Conservation (phyloP, 2,113 vertebrate species). For the Actinemys pallida region DNA sequence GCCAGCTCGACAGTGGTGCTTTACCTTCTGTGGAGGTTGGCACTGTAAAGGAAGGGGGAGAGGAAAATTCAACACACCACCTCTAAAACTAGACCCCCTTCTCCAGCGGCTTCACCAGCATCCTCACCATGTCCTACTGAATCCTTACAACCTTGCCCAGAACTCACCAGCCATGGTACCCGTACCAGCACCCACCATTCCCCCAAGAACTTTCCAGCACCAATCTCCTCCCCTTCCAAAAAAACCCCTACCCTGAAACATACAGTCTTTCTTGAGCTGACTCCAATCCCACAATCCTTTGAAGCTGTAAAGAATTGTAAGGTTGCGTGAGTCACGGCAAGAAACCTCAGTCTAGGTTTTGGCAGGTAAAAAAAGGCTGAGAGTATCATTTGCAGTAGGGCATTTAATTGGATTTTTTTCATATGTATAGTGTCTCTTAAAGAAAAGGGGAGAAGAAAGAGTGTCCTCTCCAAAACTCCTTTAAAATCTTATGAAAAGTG, state of each 20-base stretch:
- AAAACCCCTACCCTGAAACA: background rate
- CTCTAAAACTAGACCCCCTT: background rate
- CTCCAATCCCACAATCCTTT: background rate
- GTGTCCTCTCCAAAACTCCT: background rate
- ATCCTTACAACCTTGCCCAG: background rate
- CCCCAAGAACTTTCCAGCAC: background rate
- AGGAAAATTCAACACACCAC: background rate
- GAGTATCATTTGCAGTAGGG: background rate
- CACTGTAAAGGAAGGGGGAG: background rate
- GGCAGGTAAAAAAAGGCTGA: background rate
- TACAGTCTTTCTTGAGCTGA: rapidly evolving
- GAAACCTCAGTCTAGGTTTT: background rate
- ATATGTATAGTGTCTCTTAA: background rate
- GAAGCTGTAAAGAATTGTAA: background rate
- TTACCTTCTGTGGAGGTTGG: background rate
- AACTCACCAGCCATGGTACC: background rate
- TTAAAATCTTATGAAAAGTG: background rate
- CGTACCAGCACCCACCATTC: background rate
- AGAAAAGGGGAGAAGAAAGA: background rate
- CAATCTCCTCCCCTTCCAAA: background rate
- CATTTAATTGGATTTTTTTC: background rate
- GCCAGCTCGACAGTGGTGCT: too few species aligned
- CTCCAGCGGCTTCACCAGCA: background rate
- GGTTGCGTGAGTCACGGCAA: conserved; percentile 4
- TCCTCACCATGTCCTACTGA: background rate